Evolutionary conservation across 2,888 invertebrate genomes (phyloP).

Genomic region (Plebejus anna): DNA sequence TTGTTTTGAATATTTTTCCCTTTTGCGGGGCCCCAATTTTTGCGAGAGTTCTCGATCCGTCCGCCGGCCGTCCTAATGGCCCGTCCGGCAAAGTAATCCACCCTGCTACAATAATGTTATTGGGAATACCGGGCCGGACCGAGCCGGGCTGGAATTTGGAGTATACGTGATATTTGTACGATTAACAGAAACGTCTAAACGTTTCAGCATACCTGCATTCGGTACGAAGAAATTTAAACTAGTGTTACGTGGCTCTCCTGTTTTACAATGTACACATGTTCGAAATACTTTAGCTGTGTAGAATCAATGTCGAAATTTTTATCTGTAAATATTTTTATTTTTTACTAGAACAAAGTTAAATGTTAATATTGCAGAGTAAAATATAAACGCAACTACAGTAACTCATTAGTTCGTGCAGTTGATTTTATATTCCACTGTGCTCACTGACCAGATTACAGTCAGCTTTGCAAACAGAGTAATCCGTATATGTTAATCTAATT

Average conservation of each 20-base stretch:
- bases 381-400: background rate
- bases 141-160: conserved; percentile 4
- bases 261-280: background rate
- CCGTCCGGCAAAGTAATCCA: conserved; percentile 35
- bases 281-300: background rate
- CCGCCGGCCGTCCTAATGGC: conserved; percentile 35
- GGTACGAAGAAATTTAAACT: conserved; percentile 5
- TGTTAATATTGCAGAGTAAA: background rate
- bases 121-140: conserved; percentile 32
- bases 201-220: conserved; percentile 8
- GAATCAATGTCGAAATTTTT: background rate
- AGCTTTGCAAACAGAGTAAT: conserved; percentile 17
- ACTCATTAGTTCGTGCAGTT: conserved; percentile 1
- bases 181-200: conserved; percentile 17
- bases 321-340: background rate
- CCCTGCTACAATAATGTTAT: conserved; percentile 36
- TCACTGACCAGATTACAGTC: conserved; percentile 9
- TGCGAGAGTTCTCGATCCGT: conserved; percentile 41
- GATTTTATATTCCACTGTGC: background rate
- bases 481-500: background rate
- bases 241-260: background rate
- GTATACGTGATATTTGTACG: conserved; percentile 26
- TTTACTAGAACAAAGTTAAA: background rate
- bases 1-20: conserved; percentile 73
- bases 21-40: conserved; percentile 48